phyloP scores from a whole-genome alignment of 2,888 invertebrate species.

The Chaetogeoica ovagalla region DNA sequence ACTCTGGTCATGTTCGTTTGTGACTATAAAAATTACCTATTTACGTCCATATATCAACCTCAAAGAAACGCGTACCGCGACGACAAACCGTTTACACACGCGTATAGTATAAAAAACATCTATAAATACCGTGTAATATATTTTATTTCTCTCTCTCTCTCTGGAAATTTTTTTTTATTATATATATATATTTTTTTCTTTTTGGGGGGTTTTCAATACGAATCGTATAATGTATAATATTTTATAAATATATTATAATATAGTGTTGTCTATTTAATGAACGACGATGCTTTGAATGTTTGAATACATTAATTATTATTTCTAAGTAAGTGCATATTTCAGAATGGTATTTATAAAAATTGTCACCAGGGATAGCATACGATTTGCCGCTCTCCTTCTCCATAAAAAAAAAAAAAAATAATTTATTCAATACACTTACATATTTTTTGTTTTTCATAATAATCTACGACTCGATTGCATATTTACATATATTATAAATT shows the following conservation, averaged over 20 bases:
- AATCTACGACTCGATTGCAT: too few relatives aligned
- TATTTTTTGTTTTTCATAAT: too few relatives aligned
- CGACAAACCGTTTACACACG: conserved; percentile 12
- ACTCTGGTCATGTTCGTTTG: conserved; percentile 48
- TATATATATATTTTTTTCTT: neutral
- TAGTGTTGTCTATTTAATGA: neutral
- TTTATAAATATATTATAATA: neutral
- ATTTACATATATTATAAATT: too few relatives aligned
- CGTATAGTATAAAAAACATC: neutral
- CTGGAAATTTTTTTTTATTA: neutral
- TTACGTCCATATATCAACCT: conserved; percentile 49
- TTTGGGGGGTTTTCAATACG: neutral
- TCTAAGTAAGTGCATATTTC: too few relatives aligned
- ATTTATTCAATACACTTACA: too few relatives aligned
- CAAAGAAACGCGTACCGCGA: conserved; percentile 47
- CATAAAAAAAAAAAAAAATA: too few relatives aligned
- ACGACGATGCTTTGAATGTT: too few relatives aligned
- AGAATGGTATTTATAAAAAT: too few relatives aligned
- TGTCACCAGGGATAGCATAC: too few relatives aligned
- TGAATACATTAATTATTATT: too few relatives aligned
- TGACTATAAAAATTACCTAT: conserved; percentile 52
- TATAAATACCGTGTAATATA: neutral
- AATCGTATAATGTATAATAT: neutral
- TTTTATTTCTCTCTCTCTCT: neutral
- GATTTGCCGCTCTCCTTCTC: too few relatives aligned